Base-by-base conservation (phyloP, 2,113 vertebrate species). In the Brevimyrus niger region DNA sequence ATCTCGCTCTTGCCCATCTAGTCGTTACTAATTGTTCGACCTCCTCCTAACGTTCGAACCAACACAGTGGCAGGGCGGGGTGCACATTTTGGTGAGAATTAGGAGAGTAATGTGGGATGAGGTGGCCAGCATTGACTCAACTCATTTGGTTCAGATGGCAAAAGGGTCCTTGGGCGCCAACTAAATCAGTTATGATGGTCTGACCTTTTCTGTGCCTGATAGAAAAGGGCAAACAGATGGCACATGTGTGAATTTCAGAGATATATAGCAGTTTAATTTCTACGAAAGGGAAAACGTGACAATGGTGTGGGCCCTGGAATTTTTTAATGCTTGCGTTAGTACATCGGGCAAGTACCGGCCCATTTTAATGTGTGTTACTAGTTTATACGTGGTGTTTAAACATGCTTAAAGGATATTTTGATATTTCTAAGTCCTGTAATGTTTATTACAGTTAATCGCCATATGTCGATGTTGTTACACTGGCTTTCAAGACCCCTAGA, bases 201-300 rank as follows among this genome's bases (percentile, higher is more conserved):
- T 90, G 92, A 91, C 90, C 87, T 90, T 92, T 91, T 6, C 88
- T 76, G 50, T 82, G 38, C 65, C 90, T 88, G 89, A 89, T 89
- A 89, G 90, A 80, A 88, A 91, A 92, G 92, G 92, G 88, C 89
- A 85, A 80, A 88, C 89, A 82, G 88, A 42, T 46, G 88, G 50
- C 87, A 8, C 1, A 50, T 88, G 73, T 47, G 91, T 73, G 51
- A 38, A 87, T 65, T 86, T 38, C 69, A 76, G 69, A 38, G 69
- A 76, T 38, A 76, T 38, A 76, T 76, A 19, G 69, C 4, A n/a
- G 27, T 89, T 47, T 89, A 46, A 89, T 65, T 73, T 76, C 31
- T 76, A 35, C 5, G 4, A 76, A 76, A 38, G 35, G 6, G 27
- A 76, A 35, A 76, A 76, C 6, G 35, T 76, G 35, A 38, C 35